Base-by-base conservation (phyloP, 2,888 invertebrate species). In the Lasioglossum vierecki region DNA sequence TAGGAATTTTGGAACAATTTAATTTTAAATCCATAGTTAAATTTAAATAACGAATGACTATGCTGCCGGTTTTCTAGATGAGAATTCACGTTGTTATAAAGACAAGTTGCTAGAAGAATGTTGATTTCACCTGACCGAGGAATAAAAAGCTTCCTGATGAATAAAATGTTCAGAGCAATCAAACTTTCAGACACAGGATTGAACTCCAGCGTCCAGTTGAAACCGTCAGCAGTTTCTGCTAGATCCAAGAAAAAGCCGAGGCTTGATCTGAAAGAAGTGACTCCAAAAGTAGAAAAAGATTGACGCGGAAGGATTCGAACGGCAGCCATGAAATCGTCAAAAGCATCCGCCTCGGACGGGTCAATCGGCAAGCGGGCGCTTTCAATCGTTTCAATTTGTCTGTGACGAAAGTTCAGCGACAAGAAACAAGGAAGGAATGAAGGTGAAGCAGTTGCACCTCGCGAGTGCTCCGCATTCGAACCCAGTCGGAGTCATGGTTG, bases 381-480 rank as follows among this genome's bases (percentile, higher is more conserved):
- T 63, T 35, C 22, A 63, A 46, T 63, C 26, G 30, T 13, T 22
- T 46, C 22, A 8, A 49, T 53, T 49, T 39, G 68, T 35, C 76
- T n/a, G 57, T 57, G 68, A 77, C 74, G 78, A 77, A 46, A 41
- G 74, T 70, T 70, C 76, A 22, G 41, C 46, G 53, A 22, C 41
- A 49, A 44, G 57, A 68, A 72, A 76, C 35, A 22, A 83, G 85
- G 80, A 80, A 63, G 76, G 35, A 60, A 68, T 71, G 30, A 66
- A 57, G 49, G 63, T 63, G 60, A 78, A 30, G 39, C 60, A 9
- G 46, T 79, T 79, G 73, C 79, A 70, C 41, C 46, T 83, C 9
- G 11, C 46, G 78, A 60, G 5, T 84, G 82, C 77, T 88, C 83
- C 84, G 80, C 86, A 87, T 88, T 85, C 68, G 86, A 83, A 41